Percentiles rank a stretch among this genome's conserved stretches.
These are phyloP conservation scores for Colletes collaris DNA, from an alignment of 2,888 invertebrate genomes.

Conservation along the genomic window DNA sequence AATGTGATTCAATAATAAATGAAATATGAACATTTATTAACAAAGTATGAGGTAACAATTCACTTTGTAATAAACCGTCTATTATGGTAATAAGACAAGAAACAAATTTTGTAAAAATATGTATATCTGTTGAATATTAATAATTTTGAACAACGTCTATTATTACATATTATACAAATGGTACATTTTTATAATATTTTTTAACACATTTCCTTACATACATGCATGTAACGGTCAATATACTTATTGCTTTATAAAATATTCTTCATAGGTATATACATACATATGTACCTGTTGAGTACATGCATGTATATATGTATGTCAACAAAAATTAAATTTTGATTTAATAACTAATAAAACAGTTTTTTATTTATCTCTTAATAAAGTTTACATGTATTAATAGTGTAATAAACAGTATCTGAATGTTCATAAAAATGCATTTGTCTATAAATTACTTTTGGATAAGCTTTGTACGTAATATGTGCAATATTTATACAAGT, in stretches of 20 bases:
- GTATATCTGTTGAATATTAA: background rate
- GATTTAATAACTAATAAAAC: slow-evolving; percentile 51
- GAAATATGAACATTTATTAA: slow-evolving; percentile 24
- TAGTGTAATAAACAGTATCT: slow-evolving; percentile 69
- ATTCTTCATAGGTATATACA: background rate
- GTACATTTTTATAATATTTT: slow-evolving; percentile 12
- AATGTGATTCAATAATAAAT: slow-evolving; percentile 60
- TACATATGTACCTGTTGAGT: background rate
- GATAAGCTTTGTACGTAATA: slow-evolving; percentile 47
- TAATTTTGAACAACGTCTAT: background rate
- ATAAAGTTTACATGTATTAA: slow-evolving; percentile 61
- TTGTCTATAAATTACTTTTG: slow-evolving; percentile 39
- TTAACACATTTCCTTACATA: background rate
- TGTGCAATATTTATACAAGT: slow-evolving; percentile 55
- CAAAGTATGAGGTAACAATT: background rate
- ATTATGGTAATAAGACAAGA: background rate
- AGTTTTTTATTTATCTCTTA: slow-evolving; percentile 61
- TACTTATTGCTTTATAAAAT: slow-evolving; percentile 1
- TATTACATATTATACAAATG: too few species aligned
- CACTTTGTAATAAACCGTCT: slow-evolving; percentile 12
- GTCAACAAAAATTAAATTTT: slow-evolving; percentile 32
- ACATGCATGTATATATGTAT: slow-evolving; percentile 15
- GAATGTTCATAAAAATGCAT: slow-evolving; percentile 45
- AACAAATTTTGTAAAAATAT: background rate
- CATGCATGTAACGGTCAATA: slow-evolving; percentile 4